These are phyloP conservation scores for Cygnus buccinator DNA, from an alignment of 2,113 vertebrate species.

Conservation along the genomic window DNA sequence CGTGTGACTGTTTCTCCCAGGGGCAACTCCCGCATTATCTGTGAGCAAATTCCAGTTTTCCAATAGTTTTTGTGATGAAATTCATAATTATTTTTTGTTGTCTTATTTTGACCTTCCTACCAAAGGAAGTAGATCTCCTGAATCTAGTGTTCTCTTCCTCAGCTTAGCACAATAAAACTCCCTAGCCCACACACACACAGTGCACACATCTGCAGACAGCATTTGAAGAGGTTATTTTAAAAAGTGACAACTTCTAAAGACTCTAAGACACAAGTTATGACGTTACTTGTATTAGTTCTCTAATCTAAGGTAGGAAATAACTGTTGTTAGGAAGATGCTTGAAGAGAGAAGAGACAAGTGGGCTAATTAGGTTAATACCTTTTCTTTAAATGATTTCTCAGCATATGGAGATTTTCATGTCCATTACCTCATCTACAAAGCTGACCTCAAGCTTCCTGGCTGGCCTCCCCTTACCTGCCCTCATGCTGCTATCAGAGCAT, in stretches of 20 bases:
- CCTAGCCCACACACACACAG: background rate
- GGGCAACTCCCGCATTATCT: background rate
- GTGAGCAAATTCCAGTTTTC: accelerated
- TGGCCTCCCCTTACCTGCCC: background rate
- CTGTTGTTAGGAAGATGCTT: background rate
- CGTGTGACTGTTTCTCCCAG: background rate
- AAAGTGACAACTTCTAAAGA: background rate
- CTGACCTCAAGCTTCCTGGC: conserved; percentile 44
- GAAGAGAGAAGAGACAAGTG: conserved; percentile 16
- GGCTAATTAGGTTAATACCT: conserved; percentile 9
- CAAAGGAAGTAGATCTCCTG: background rate
- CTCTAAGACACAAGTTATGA: background rate
- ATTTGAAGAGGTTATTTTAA: background rate
- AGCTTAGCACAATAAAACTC: background rate
- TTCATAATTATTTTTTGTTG: background rate
- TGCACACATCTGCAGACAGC: background rate
- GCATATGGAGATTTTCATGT: conserved; percentile 5
- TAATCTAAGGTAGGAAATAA: background rate
- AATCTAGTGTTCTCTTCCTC: accelerated
- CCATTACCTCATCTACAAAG: conserved; percentile 44
- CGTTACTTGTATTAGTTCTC: background rate
- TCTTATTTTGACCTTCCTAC: background rate
- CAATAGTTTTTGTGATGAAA: background rate
- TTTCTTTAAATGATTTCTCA: background rate
- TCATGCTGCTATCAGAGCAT: background rate